These are phyloP conservation scores for Macrosiphum euphorbiae DNA, from an alignment of 2,888 invertebrate genomes.

Conservation along the genomic window DNA sequence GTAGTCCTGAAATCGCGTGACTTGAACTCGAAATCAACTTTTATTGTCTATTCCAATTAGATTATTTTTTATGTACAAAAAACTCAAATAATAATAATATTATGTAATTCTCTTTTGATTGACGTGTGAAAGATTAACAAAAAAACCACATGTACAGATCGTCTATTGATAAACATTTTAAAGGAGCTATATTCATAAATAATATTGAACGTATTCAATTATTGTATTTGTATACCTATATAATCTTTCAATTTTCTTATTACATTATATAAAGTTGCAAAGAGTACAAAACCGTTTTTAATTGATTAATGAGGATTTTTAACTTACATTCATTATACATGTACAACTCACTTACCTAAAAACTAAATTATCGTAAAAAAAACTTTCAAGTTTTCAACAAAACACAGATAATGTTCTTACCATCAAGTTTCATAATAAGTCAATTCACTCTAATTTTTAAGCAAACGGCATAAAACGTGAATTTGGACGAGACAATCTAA, in stretches of 20 bases:
- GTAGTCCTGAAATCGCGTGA: slow-evolving; percentile 27
- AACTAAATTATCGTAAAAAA: too few relatives aligned
- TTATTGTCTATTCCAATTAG: slow-evolving; percentile 5
- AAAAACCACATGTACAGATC: neutral
- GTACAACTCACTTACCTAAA: too few relatives aligned
- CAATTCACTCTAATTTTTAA: too few relatives aligned
- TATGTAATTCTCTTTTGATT: neutral
- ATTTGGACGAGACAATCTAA: too few relatives aligned
- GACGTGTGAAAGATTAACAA: neutral
- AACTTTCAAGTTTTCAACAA: too few relatives aligned
- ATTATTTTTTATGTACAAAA: slow-evolving; percentile 1
- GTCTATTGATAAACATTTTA: slow-evolving; percentile 5
- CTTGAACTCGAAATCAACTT: slow-evolving; percentile 18
- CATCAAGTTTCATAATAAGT: too few relatives aligned
- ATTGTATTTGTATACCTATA: neutral
- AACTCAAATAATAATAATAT: neutral
- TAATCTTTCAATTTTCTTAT: neutral
- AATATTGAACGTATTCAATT: neutral
- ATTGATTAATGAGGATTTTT: too few relatives aligned
- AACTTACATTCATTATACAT: too few relatives aligned
- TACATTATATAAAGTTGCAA: neutral
- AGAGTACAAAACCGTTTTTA: neutral
- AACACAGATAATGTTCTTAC: too few relatives aligned
- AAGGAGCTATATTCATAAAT: neutral
- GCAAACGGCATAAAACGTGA: too few relatives aligned